Evolutionary conservation across 2,888 invertebrate genomes (phyloP).

Genomic region (Tenthredo mesomela): DNA sequence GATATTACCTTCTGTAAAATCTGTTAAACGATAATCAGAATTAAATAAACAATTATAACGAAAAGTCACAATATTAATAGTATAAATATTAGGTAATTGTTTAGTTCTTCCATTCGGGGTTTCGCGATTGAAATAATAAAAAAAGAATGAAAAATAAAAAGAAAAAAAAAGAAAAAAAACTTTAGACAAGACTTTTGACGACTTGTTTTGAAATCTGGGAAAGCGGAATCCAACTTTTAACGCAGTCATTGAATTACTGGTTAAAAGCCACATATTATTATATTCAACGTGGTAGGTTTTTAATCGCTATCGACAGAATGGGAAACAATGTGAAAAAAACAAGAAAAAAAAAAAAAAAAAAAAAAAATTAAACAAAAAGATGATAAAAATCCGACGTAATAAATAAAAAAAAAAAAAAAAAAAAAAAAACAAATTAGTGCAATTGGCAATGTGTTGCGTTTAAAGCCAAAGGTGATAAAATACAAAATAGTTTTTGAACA

Average conservation of each 20-base stretch:
- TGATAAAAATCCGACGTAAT: neutral
- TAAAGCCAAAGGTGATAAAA: constrained; percentile 44
- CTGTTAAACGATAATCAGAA: neutral
- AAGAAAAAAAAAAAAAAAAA: neutral
- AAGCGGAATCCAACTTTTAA: neutral
- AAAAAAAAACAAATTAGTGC: constrained; percentile 25
- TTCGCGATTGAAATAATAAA: neutral
- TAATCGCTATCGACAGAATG: constrained; percentile 26
- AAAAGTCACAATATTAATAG: neutral
- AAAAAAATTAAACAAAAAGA: neutral
- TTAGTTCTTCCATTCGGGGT: constrained; percentile 49
- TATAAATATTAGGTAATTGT: constrained; percentile 43
- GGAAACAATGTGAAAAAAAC: neutral
- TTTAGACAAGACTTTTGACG: neutral
- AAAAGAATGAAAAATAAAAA: neutral
- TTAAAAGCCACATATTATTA: constrained; percentile 13
- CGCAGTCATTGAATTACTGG: neutral
- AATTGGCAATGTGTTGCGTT: constrained; percentile 47
- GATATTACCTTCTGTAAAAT: constrained; percentile 38
- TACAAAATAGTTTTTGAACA: constrained; percentile 37
- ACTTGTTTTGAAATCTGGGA: neutral
- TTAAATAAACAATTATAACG: neutral
- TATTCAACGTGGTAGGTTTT: constrained; percentile 19
- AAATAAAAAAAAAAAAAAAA: neutral
- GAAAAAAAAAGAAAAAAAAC: neutral